phyloP scores from a whole-genome alignment of 1,140 invertebrate genomes.

The Asbolus verrucosus region DNA sequence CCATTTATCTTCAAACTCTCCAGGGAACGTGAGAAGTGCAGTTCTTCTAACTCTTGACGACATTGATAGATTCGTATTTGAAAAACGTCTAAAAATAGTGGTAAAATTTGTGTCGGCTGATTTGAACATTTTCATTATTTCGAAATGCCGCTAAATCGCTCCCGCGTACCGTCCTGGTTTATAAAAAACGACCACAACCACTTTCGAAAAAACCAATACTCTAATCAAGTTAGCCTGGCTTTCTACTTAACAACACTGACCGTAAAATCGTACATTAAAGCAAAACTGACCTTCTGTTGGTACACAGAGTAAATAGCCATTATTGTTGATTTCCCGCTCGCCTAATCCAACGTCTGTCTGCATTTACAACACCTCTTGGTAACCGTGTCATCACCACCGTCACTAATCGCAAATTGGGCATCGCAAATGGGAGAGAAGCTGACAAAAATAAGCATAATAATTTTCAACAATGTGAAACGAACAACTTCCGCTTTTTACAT shows the following conservation, averaged over 20 bases:
- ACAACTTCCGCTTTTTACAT: background rate
- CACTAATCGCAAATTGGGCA: conserved; percentile 25
- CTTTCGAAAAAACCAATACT: background rate
- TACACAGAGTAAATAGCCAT: conserved; percentile 6
- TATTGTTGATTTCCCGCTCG: conserved; percentile 16
- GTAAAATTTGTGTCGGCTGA: too few relatives aligned
- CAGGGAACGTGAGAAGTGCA: too few relatives aligned
- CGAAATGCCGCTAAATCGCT: too few relatives aligned
- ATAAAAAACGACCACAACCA: background rate
- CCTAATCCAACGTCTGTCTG: conserved; percentile 17
- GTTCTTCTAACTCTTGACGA: too few relatives aligned
- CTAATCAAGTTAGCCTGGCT: conserved; percentile 13
- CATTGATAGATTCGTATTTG: too few relatives aligned
- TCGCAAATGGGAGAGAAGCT: conserved; percentile 21
- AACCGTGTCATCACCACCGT: conserved; percentile 25
- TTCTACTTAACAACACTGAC: background rate
- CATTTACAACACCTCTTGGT: background rate
- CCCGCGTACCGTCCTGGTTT: too few relatives aligned
- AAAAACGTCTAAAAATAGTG: too few relatives aligned
- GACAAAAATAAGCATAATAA: too few relatives aligned
- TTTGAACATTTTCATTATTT: too few relatives aligned
- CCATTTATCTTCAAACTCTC: too few relatives aligned
- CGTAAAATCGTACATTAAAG: conserved; percentile 12
- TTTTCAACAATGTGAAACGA: too few relatives aligned
- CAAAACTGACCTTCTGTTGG: conserved; percentile 20